These are phyloP conservation scores for Hydra vulgaris DNA, from an alignment of 30 jellyfish, hydroid and myxozoan species.

Conservation along the genomic window DNA sequence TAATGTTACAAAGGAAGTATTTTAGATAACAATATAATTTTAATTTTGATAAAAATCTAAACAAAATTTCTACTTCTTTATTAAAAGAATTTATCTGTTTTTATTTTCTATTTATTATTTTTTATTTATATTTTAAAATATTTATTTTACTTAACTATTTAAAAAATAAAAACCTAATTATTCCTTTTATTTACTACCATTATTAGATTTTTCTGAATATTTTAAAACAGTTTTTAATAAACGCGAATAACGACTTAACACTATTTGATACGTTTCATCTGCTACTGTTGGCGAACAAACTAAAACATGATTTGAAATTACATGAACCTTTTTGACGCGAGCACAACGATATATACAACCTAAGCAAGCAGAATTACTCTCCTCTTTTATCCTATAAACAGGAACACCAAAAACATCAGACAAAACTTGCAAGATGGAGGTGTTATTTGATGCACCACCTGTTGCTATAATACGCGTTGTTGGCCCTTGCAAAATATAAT, in stretches of 20 bases:
- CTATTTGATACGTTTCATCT: neutral
- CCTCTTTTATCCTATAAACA: conserved; percentile 44
- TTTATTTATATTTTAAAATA: no score
- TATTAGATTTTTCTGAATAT: no score
- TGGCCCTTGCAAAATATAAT: neutral
- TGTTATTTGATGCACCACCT: conserved; percentile 86
- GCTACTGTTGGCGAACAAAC: neutral
- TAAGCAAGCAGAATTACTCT: conserved; percentile 74
- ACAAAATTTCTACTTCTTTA: no score
- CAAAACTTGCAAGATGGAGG: conserved; percentile 43
- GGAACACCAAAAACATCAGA: conserved; percentile 50
- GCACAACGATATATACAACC: conserved; percentile 63
- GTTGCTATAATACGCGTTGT: conserved; percentile 76
- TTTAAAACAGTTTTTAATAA: neutral
- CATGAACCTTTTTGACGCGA: conserved; percentile 13
- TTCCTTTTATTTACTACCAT: no score
- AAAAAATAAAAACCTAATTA: no score
- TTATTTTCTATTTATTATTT: no score
- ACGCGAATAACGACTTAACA: neutral
- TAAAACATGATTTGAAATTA: neutral
- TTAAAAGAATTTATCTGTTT: no score
- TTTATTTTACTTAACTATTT: no score
- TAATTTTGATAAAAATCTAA: no score
- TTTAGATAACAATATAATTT: no score
- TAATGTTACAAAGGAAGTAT: no score